These are phyloP conservation scores for Trypoxylon attenuatum DNA, from an alignment of 2,888 invertebrate genomes.

Conservation along the genomic window DNA sequence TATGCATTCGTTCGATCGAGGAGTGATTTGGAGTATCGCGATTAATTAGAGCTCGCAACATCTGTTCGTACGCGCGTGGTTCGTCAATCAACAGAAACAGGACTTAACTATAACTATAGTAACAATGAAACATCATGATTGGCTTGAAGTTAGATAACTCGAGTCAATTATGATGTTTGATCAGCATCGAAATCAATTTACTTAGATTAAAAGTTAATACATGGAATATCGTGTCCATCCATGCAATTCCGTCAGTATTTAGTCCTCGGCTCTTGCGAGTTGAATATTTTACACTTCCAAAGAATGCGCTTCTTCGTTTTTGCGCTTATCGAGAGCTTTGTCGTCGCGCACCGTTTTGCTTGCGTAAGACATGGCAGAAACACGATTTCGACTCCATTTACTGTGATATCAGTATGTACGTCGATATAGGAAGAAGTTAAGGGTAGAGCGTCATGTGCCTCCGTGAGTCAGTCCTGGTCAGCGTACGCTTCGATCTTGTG, in stretches of 20 bases:
- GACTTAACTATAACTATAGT: too few relatives aligned
- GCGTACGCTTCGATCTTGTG: constrained; percentile 15
- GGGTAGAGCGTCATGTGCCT: constrained; percentile 8
- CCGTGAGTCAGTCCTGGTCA: constrained; percentile 18
- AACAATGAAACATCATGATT: too few relatives aligned
- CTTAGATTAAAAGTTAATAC: constrained; percentile 25
- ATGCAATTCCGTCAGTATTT: constrained; percentile 56
- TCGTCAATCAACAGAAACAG: too few relatives aligned
- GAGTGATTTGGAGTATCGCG: too few relatives aligned
- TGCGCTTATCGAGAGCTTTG: background rate
- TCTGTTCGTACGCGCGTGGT: too few relatives aligned
- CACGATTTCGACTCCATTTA: constrained; percentile 23
- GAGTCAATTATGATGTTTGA: too few relatives aligned
- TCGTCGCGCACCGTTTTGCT: too few relatives aligned
- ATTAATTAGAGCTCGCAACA: too few relatives aligned
- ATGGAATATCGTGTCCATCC: constrained; percentile 50
- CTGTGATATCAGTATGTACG: constrained; percentile 38
- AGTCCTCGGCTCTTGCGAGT: constrained; percentile 23
- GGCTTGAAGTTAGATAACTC: too few relatives aligned
- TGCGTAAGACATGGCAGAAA: too few relatives aligned
- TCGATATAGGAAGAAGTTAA: constrained; percentile 3
- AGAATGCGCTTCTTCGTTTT: constrained; percentile 14
- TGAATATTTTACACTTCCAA: constrained; percentile 42
- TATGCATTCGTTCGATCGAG: too few relatives aligned
- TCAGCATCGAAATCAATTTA: constrained; percentile 41